phyloP scores from a whole-genome alignment of 2,113 vertebrate genomes.

The Silurus glanis region DNA sequence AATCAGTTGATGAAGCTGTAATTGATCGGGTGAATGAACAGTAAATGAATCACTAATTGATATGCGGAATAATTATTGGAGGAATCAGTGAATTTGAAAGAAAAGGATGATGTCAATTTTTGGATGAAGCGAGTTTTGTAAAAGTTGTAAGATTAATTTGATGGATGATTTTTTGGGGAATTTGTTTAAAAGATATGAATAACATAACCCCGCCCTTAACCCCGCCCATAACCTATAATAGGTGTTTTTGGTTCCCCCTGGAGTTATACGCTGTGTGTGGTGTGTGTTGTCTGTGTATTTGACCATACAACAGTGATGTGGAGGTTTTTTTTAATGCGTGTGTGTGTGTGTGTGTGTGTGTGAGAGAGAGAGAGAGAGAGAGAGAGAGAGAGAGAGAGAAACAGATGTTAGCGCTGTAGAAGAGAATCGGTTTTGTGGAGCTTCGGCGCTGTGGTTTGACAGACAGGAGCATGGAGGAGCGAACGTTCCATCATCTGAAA shows the following conservation, averaged over 20 bases:
- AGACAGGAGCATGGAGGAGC: slow-evolving; percentile 11
- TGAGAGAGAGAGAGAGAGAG: no score
- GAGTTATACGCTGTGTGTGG: neutral
- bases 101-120: no score
- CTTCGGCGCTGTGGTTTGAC: neutral
- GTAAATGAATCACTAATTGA: no score
- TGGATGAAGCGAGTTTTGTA: no score
- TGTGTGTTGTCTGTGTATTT: neutral
- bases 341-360: neutral
- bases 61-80: no score
- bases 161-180: no score
- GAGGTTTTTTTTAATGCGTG: neutral
- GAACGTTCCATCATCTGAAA: neutral
- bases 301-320: neutral
- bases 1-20: no score
- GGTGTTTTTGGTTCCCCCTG: neutral
- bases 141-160: no score
- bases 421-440: no score
- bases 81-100: no score
- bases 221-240: neutral
- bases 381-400: neutral
- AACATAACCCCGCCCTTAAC: neutral
- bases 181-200: neutral
- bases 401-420: slow-evolving; percentile 18
- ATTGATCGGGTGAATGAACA: no score